Percentiles rank a stretch among this genome's conserved stretches.
phyloP scores from a whole-genome alignment of 2,888 invertebrate species.

The Caenorhabditis panamensis region DNA sequence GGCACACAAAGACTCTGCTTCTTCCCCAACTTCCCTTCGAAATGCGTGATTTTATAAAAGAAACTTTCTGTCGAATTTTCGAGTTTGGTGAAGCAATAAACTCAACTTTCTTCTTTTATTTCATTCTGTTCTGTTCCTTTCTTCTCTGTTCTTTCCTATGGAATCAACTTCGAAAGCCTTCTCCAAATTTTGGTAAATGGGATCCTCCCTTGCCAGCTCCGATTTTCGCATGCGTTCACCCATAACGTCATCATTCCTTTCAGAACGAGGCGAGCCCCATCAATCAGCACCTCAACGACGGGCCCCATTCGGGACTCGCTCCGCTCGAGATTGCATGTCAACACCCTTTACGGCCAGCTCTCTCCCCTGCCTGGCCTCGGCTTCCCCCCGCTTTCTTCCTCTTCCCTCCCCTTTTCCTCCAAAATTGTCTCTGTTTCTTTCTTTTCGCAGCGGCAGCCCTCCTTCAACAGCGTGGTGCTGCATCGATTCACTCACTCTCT shows the following conservation, averaged over 20 bases:
- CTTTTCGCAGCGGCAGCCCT: slow-evolving; percentile 12
- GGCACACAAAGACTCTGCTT: slow-evolving; percentile 79
- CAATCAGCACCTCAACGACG: slow-evolving; percentile 26
- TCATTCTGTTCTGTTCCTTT: not conserved
- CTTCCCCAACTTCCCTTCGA: slow-evolving; percentile 80
- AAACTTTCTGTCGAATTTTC: not conserved
- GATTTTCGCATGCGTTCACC: slow-evolving; percentile 1
- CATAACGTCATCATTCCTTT: not conserved
- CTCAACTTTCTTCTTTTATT: not conserved
- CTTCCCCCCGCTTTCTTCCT: slow-evolving; percentile 4
- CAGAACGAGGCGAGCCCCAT: slow-evolving; percentile 13
- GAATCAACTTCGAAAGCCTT: not conserved
- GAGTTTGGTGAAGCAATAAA: not conserved
- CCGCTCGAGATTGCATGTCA: slow-evolving; percentile 53
- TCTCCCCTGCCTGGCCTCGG: slow-evolving; percentile 9
- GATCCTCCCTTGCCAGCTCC: not conserved
- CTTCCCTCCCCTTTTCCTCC: slow-evolving; percentile 17
- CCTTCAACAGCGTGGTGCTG: slow-evolving; percentile 25
- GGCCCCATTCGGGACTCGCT: slow-evolving; percentile 1
- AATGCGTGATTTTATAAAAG: slow-evolving; percentile 73
- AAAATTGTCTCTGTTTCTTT: slow-evolving; percentile 47
- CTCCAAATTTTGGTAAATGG: not conserved
- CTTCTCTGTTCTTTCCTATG: no score
- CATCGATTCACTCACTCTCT: slow-evolving; percentile 35
- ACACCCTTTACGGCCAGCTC: slow-evolving; percentile 36